These are phyloP conservation scores for Microplitis mediator DNA, from an alignment of 1,140 invertebrate species.

Conservation along the genomic window DNA sequence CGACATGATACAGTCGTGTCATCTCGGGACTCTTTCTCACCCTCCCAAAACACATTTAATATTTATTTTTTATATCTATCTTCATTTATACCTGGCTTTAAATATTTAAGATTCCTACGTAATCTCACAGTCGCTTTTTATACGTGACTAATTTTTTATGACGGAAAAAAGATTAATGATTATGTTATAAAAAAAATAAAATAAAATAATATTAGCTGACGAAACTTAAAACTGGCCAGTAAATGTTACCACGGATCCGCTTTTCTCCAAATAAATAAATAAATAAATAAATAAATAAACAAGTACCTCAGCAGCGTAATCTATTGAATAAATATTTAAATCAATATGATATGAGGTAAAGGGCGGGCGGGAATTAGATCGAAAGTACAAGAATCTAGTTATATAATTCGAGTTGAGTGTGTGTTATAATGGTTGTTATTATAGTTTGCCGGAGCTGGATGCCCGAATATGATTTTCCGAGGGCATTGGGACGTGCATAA, in stretches of 20 bases:
- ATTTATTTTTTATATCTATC: not conserved
- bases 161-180: not conserved
- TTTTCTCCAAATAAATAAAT: too few species aligned
- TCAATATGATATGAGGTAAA: too few species aligned
- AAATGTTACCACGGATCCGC: too few species aligned
- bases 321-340: too few species aligned
- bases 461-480: conserved; percentile 61
- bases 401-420: too few species aligned
- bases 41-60: not conserved
- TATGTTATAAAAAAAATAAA: not conserved
- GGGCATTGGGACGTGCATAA: conserved; percentile 63
- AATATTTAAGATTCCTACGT: conserved; percentile 5
- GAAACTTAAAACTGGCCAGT: too few species aligned
- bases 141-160: not conserved
- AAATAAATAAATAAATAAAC: too few species aligned
- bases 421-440: too few species aligned
- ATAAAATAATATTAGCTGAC: too few species aligned
- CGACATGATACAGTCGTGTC: conserved; percentile 16
- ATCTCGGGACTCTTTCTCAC: not conserved
- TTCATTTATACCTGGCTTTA: conserved; percentile 1
- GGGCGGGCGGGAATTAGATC: too few species aligned
- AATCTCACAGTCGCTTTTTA: not conserved
- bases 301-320: too few species aligned
- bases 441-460: conserved; percentile 15
- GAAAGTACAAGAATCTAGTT: too few species aligned